Evolutionary conservation across 2,888 invertebrate genomes (phyloP).

Genomic region (Encarsia formosa): DNA sequence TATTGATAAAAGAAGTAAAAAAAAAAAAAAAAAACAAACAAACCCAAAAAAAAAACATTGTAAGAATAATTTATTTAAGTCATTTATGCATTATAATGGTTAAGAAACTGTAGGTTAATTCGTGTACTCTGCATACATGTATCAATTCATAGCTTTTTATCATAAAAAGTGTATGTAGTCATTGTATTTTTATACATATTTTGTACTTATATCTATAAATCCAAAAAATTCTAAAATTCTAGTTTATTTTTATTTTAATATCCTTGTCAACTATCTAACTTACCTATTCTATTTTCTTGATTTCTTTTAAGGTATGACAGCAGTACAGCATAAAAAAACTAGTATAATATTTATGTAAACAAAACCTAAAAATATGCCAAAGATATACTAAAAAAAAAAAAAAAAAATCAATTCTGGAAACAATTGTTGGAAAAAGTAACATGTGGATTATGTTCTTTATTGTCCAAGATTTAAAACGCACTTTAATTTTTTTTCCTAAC

Average conservation of each 20-base stretch:
- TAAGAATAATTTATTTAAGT: conserved; percentile 27
- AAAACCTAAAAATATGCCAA: no score
- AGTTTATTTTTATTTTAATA: conserved; percentile 14
- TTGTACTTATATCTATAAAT: conserved; percentile 48
- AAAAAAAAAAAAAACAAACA: no score
- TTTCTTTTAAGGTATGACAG: no score
- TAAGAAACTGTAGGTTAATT: conserved; percentile 25
- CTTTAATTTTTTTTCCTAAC: no score
- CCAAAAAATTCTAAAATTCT: conserved; percentile 30
- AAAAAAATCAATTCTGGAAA: no score
- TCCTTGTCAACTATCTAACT: background rate
- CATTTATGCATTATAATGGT: conserved; percentile 24
- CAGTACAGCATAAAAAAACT: no score
- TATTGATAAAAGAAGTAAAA: conserved; percentile 23
- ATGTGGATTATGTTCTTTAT: no score
- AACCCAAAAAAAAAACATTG: conserved; percentile 21
- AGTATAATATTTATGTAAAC: no score
- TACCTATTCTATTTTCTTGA: no score
- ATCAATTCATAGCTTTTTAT: conserved; percentile 29
- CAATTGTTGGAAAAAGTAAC: no score
- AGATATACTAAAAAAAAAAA: no score
- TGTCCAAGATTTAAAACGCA: no score
- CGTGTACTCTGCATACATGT: conserved; percentile 26
- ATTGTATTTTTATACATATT: conserved; percentile 50
- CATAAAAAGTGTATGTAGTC: conserved; percentile 28